Evolutionary conservation across 2,888 invertebrate genomes (phyloP), one percentile per base, ranked within the genome.

Genomic region (Heliconius cydno): DNA sequence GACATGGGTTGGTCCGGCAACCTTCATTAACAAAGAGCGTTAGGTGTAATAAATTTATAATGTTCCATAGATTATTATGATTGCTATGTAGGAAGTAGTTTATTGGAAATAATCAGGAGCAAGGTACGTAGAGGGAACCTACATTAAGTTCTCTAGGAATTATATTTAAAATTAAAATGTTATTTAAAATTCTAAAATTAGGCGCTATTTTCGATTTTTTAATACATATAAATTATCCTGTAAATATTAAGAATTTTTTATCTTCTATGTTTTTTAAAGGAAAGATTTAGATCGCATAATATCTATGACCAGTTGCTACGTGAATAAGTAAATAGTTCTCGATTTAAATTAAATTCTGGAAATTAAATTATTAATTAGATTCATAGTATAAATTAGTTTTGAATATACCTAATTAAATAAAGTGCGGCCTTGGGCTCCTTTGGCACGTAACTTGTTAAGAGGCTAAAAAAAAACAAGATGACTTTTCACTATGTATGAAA

Each of bases 21-120:
- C 81, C 81, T 81, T 82, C 81, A 82, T 82, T 82, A 82, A 81
- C 81, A 74, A 82, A 81, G 67, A 70, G 76, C 65, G 79, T 41
- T 73, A 73, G 79, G 63, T 79, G 60, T 63, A 30, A 34, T 73
- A 30, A 66, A 65, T 38, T 38, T 74, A 74, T 52, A 66, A 28
- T 68, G 68, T 68, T 41, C 25, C 25, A 41, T 41, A 68, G 13
- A 68, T 3, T 68, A 41, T 13, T 68, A 25, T 13, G n/a, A 41
- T 13, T 38, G 13, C 68, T 41, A 1, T 41, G 13, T 28, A 28
- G 5, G n/a, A 68, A 41, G n/a, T 22, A 22, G 67, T 19, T 34
- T 7, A 34, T 67, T 67, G 9, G 1, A 34, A 52, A 0, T 52
- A 52, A 7, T 2, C 22, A 22, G 0, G 52, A 22, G 52, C 22